These are phyloP conservation scores for Caenorhabditis angaria DNA, from an alignment of 2,888 invertebrate species.

Conservation along the genomic window DNA sequence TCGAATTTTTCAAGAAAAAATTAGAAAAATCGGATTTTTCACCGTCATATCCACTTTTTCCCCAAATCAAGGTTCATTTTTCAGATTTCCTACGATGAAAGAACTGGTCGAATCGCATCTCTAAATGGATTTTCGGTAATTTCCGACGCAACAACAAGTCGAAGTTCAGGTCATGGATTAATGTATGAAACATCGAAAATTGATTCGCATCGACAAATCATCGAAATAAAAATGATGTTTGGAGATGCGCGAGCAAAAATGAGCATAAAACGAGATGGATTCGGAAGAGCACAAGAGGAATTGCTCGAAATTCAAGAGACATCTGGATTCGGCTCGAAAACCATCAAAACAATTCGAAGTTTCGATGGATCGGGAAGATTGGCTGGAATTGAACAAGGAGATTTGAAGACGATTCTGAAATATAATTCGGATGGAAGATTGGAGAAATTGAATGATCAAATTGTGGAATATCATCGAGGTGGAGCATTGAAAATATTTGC, in stretches of 20 bases:
- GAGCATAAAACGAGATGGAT: conserved; percentile 35
- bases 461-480: conserved; percentile 47
- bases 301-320: neutral
- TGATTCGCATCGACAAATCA: conserved; percentile 22
- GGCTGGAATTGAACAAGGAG: conserved; percentile 19
- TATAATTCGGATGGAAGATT: conserved; percentile 47
- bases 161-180: conserved; percentile 47
- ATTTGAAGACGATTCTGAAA: conserved; percentile 14
- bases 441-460: conserved; percentile 38
- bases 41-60: too few relatives aligned
- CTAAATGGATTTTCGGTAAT: conserved; percentile 45
- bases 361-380: conserved; percentile 39
- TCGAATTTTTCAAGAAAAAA: too few relatives aligned
- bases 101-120: conserved; percentile 30
- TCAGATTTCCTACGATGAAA: conserved; percentile 46
- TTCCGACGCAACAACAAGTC: conserved; percentile 27
- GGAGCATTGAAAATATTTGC: conserved; percentile 43
- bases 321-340: neutral
- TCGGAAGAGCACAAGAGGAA: conserved; percentile 27
- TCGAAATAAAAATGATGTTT: conserved; percentile 27
- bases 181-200: conserved; percentile 22
- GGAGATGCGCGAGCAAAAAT: conserved; percentile 30
- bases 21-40: too few relatives aligned
- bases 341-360: neutral
- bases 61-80: neutral